Evolutionary conservation across 2,888 invertebrate genomes (phyloP), one percentile per base, ranked within the genome.

Genomic region (Rapana venosa): DNA sequence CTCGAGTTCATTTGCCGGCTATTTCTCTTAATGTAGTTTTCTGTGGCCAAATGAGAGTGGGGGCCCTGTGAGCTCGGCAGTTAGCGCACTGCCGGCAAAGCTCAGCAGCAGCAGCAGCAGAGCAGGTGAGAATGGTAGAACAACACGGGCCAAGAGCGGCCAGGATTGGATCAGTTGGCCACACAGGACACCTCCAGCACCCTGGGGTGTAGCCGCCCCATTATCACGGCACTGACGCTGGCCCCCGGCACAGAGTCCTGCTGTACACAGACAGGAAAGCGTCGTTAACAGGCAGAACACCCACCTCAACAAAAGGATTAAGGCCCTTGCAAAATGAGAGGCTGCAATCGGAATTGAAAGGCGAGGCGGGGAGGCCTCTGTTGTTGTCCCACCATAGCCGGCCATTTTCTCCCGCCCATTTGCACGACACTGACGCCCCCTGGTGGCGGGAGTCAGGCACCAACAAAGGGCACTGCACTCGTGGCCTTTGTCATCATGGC

Each of bases 391-490:
- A 22, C 66, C 6, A 26, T 74, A 47, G 30, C 79, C 32, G 11
- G 36, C 87, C 35, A 87, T 87, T 87, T 36, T 36, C 36, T 32
- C 35, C n/a, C 32, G 0, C 47, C 87, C 74, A 74, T 87, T 70
- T 87, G 74, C 87, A 35, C 32, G 70, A 35, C 87, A 87, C 47
- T 87, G 87, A 74, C 87, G 47, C 61, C 58, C 22, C 8, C 20
- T n/a, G 22, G 56, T 26, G 30, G 85, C 32, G 17, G 47, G 70
- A 74, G 74, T 47, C 47, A 8, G 30, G 36, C 87, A 22, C 15
- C n/a, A 36, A 87, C 87, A 87, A 87, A 66, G n/a, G 74, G 47
- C 66, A 74, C 35, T 87, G 87, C 87, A 87, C 87, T 87, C 87
- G 35, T 1, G 35, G 30, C 30, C 30, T 58, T 85, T 61, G 85